Evolutionary conservation across 1,140 invertebrate species (phyloP), one percentile per base, ranked within the genome.

Genomic region (Heliconius hewitsoni): DNA sequence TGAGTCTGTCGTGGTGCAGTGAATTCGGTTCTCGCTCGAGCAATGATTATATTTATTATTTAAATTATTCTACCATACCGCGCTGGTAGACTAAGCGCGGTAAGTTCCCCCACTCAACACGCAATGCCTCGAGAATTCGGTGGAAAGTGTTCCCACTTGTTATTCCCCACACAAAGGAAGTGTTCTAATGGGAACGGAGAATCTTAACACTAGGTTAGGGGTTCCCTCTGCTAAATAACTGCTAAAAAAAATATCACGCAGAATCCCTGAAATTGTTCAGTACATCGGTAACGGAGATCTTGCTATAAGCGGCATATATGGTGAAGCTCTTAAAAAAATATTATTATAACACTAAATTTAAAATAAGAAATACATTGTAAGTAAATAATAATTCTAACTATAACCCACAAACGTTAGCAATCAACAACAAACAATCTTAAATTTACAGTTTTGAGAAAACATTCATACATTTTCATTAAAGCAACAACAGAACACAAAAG

Each of bases 401-500:
- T 37, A 37, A 37, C 34, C 34, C 34, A 46, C 4, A 16, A 46
- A 46, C 13, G 42, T 46, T 46, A 46, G 42, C 13, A 46, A 23
- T 52, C 19, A 60, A 60, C 8, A 23, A 60, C 19, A 60, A 60
- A 23, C 19, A 60, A 60, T 23, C 19, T 23, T 23, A 23, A 9
- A 60, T 60, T 13, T 60, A 60, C 55, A 60, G n/a, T 60, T 27
- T 60, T 9, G n/a, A 60, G 55, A 60, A 57, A 60, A 60, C 55
- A 16, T 16, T 0, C 55, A 60, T 23, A 60, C 19, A 4, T 60
- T 23, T 60, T 23, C 2, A 23, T 60, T 27, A 60, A 52, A 52
- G 42, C 50, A 52, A 52, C 50, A 52, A 52, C 50, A 52, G 50
- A n/a, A n/a, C 2, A 23, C 55, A 57, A 57, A 57, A 57, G 55